phyloP scores from a whole-genome alignment of 2,113 vertebrate species.

The Sclerurus mexicanus region DNA sequence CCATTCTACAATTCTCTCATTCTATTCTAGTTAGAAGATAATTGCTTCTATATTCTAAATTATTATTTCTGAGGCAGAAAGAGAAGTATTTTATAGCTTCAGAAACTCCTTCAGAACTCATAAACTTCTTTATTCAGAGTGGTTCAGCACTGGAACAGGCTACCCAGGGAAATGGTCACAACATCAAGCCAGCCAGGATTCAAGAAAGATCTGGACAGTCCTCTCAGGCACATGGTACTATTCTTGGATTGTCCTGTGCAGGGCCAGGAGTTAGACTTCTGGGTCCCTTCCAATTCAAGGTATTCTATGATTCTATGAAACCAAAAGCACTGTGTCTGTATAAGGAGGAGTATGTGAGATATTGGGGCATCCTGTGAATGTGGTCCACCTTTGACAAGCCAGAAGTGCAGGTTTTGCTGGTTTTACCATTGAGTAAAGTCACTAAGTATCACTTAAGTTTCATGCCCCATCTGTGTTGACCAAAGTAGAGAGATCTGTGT shows the following conservation, averaged over 20 bases:
- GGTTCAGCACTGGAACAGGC: not conserved
- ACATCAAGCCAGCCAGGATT: not conserved
- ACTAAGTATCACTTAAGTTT: not conserved
- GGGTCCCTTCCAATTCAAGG: not conserved
- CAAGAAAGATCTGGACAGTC: too few species aligned
- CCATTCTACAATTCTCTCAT: not conserved
- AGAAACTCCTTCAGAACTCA: not conserved
- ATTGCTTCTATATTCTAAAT: not conserved
- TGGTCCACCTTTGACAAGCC: not conserved
- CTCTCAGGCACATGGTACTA: not conserved
- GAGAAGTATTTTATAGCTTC: not conserved
- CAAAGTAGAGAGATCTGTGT: not conserved
- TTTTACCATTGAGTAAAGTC: not conserved
- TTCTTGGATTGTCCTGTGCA: not conserved
- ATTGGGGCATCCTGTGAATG: not conserved
- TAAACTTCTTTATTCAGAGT: not conserved
- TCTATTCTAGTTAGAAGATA: not conserved
- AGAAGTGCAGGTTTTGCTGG: not conserved
- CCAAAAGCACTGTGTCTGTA: not conserved
- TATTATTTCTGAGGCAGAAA: not conserved
- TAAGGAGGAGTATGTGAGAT: not conserved
- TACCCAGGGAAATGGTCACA: not conserved
- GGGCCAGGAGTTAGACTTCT: too few species aligned
- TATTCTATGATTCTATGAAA: not conserved
- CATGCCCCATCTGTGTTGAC: not conserved